These are phyloP conservation scores for Pyrgilauda ruficollis DNA, from an alignment of 2,113 vertebrate genomes.

Conservation along the genomic window DNA sequence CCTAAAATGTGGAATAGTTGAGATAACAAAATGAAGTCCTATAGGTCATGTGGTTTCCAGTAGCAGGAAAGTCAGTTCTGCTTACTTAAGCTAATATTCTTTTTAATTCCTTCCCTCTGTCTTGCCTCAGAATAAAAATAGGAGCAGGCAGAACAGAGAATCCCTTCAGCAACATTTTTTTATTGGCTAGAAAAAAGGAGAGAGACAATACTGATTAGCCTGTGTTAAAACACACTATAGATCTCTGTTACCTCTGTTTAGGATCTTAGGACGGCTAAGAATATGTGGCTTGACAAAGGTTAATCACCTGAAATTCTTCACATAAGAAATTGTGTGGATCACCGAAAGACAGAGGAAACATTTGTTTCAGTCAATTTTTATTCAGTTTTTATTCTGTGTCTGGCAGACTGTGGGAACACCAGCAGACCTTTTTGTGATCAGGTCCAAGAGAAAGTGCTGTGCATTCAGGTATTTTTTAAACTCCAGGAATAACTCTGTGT, in stretches of 20 bases:
- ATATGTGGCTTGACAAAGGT: not conserved
- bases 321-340: not conserved
- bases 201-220: not conserved
- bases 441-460: not conserved
- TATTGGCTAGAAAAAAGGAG: not conserved
- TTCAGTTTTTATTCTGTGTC: not conserved
- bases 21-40: constrained; percentile 49
- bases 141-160: not conserved
- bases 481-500: not conserved
- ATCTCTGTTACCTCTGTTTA: not conserved
- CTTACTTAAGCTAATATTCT: constrained; percentile 55
- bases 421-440: not conserved
- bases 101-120: constrained; percentile 7
- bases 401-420: not conserved
- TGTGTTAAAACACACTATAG: not conserved
- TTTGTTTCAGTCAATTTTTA: not conserved
- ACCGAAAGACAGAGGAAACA: not conserved
- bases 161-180: not conserved
- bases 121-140: constrained; percentile 20
- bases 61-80: constrained; percentile 39
- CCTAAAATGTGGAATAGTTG: constrained; percentile 53
- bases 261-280: not conserved
- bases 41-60: constrained; percentile 33
- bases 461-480: not conserved
- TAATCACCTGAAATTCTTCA: not conserved